Conservation (phyloP, 2,888 invertebrate species). For the Himalopsyche tibetana region DNA sequence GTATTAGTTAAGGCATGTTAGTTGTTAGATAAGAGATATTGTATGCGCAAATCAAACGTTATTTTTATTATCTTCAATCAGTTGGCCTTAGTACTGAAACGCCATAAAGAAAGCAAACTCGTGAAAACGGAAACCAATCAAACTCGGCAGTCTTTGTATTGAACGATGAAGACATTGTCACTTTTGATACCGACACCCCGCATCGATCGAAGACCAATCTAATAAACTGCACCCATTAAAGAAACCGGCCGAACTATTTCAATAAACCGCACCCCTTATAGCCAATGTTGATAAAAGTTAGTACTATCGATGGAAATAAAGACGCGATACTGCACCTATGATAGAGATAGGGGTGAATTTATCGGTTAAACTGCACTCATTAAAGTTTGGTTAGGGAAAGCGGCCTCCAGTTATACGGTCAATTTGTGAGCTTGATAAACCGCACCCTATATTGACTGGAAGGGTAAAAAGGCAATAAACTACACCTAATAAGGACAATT, state of each 20-base stretch:
- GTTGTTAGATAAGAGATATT: neutral
- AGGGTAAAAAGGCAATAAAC: constrained; percentile 10
- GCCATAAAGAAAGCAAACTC: constrained; percentile 19
- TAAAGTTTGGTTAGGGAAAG: constrained; percentile 9
- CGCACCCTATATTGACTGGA: constrained; percentile 17
- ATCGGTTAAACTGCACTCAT: constrained; percentile 31
- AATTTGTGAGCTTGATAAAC: constrained; percentile 26
- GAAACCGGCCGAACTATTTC: constrained; percentile 14
- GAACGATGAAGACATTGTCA: neutral
- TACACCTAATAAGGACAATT: constrained; percentile 21
- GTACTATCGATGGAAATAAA: constrained; percentile 26
- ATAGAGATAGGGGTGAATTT: constrained; percentile 34
- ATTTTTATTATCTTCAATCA: constrained; percentile 30
- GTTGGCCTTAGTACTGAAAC: constrained; percentile 26
- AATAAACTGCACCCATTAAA: constrained; percentile 34
- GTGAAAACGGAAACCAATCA: neutral
- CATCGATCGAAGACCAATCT: constrained; percentile 34
- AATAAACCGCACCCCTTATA: constrained; percentile 24
- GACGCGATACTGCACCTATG: constrained; percentile 34
- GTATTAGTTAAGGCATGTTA: neutral
- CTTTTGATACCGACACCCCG: neutral
- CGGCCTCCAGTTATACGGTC: neutral
- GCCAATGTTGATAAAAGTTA: constrained; percentile 30
- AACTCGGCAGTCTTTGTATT: neutral
- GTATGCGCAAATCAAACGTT: neutral